Evolutionary conservation across 2,888 invertebrate species (phyloP).

Genomic region (Hydrotaea diabolus): DNA sequence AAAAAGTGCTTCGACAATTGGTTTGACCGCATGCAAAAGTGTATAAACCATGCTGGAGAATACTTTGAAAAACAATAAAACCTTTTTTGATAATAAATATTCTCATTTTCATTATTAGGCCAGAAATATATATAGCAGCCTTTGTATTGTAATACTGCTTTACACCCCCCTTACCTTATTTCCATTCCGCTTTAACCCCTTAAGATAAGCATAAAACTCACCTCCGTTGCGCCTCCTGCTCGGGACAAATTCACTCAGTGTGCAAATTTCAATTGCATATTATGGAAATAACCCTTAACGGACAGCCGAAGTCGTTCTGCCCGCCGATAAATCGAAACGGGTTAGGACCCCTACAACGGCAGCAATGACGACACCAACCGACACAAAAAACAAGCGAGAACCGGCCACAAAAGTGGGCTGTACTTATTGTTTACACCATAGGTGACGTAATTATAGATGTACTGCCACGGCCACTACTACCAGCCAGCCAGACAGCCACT

Average conservation of each 20-base stretch:
- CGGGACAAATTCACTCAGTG: constrained; percentile 12
- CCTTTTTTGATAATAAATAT: too few species aligned
- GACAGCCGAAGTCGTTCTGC: not conserved
- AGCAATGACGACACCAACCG: not conserved
- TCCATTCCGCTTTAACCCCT: not conserved
- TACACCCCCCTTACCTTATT: too few species aligned
- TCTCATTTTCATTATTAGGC: too few species aligned
- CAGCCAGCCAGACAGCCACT: too few species aligned
- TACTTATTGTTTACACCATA: constrained; percentile 67
- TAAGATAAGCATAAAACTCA: constrained; percentile 22
- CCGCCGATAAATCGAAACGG: not conserved
- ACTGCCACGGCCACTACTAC: constrained; percentile 55
- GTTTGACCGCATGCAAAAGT: too few species aligned
- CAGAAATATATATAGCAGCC: too few species aligned
- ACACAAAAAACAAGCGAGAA: too few species aligned
- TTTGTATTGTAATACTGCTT: too few species aligned
- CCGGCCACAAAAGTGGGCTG: constrained; percentile 61
- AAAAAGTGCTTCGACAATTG: too few species aligned
- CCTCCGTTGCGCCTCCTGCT: not conserved
- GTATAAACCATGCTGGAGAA: too few species aligned
- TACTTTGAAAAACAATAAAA: too few species aligned
- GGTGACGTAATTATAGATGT: constrained; percentile 70
- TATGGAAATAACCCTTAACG: constrained; percentile 23
- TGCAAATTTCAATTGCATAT: constrained; percentile 26
- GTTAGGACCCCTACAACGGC: not conserved